Conservation (phyloP, 2,888 invertebrate genomes). For the Chironomus tentans region DNA sequence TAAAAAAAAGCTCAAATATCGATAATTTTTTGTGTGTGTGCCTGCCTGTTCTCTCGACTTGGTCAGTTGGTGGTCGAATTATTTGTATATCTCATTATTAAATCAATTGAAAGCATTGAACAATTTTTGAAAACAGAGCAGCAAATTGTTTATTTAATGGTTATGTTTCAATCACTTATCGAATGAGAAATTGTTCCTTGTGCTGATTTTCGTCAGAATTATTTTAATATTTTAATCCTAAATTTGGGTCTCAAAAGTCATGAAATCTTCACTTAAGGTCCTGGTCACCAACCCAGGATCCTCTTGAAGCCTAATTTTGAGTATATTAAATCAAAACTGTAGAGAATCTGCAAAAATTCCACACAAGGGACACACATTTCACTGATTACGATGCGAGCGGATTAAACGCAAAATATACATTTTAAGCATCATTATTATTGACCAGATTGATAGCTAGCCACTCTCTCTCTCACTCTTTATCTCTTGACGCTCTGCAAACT, state of each 20-base stretch:
- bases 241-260: no score
- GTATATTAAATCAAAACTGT: no score
- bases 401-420: neutral
- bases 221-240: no score
- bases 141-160: neutral
- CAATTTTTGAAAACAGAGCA: neutral
- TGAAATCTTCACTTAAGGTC: no score
- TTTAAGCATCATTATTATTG: conserved; percentile 2
- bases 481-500: neutral
- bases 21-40: no score
- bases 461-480: no score
- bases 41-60: neutral
- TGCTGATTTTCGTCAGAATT: no score
- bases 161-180: neutral
- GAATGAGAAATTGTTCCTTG: no score
- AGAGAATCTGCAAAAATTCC: no score
- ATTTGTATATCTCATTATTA: neutral
- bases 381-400: neutral
- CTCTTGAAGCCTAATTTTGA: no score
- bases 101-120: neutral
- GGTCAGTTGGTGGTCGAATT: neutral
- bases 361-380: no score
- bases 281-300: no score
- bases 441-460: neutral
- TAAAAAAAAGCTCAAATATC: neutral